Evolutionary conservation across 2,888 invertebrate genomes (phyloP), one percentile per base, ranked within the genome.

Genomic region (Drosophila anceps): DNA sequence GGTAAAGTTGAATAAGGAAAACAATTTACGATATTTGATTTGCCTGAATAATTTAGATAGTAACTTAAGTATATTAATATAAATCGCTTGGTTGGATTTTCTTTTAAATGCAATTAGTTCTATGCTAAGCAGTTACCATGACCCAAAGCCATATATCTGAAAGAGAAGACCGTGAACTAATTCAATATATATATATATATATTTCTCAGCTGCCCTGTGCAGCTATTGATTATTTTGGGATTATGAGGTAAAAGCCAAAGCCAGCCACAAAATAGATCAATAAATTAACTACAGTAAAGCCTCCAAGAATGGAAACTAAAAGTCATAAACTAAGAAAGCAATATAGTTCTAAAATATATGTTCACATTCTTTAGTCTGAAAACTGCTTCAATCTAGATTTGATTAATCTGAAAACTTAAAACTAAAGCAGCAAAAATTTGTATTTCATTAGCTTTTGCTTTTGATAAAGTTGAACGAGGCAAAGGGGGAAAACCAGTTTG

Each of bases 91-190:
- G 3, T 8, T 15, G 27, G 29, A 18, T 1, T 18, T 18, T 50
- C 18, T 13, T 12, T 31, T 2, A 48, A 8, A 29, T 48, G 0
- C 12, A 50, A n/a, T 29, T 18, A 18, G 31, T 31, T 31, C 8
- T 6, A 31, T 50, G 50, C 7, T 31, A 13, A 18, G 18, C 31
- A 18, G 7, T 18, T 50, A 1, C 18, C 18, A 3, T 31, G 31
- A 50, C 33, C 31, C 8, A 50, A 50, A 33, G 31, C 31, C 18
- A 33, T 50, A 33, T 33, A 15, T 8, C 9, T n/a, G n/a, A 15
- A 9, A 20, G 15, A 13, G 13, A 20, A 15, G 33, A 35, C 43
- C 65, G 63, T 66, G 64, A 66, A 53, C 64, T 66, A 53, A n/a
- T 63, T 29, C 9, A 4, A 24, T 51, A 35, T 48, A 27, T 15